A percentile compares a stretch with the other conserved stretches of the same genome.
Conservation (phyloP, 2,888 invertebrate species). For the Lingula anatina region DNA sequence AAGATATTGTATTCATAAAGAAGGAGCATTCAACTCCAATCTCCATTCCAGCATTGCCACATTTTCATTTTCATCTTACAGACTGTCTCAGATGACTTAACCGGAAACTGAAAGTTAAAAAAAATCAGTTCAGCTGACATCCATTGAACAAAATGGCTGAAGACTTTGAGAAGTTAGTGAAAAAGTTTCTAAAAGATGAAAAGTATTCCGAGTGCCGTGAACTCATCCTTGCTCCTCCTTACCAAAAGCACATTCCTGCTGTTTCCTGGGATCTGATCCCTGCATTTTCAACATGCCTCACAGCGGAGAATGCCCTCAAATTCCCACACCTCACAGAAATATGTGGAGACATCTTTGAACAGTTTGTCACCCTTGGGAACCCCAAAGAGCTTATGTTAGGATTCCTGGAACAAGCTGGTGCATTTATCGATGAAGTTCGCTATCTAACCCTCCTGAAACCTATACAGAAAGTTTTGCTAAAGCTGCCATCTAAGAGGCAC, state of each 20-base stretch:
- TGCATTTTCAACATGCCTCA: conserved; percentile 37
- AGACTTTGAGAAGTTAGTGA: too few relatives aligned
- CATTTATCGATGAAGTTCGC: conserved; percentile 62
- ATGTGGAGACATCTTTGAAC: conserved; percentile 62
- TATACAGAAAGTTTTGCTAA: conserved; percentile 62
- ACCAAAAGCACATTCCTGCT: neutral
- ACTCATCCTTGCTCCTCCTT: too few relatives aligned
- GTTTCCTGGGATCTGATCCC: conserved; percentile 46
- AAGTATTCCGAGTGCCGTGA: too few relatives aligned
- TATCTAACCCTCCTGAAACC: conserved; percentile 66
- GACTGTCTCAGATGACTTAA: too few relatives aligned
- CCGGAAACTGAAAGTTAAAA: too few relatives aligned
- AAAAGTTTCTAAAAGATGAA: too few relatives aligned
- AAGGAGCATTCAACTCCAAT: too few relatives aligned
- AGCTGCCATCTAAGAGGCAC: conserved; percentile 60
- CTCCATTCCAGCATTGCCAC: too few relatives aligned
- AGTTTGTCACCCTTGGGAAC: conserved; percentile 62
- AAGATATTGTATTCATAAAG: too few relatives aligned
- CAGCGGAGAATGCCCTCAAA: conserved; percentile 22
- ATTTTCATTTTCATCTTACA: too few relatives aligned
- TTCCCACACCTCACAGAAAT: conserved; percentile 54
- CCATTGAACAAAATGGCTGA: too few relatives aligned
- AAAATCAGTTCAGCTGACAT: too few relatives aligned
- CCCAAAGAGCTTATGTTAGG: conserved; percentile 72
- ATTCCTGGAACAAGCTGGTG: conserved; percentile 72